Base-by-base conservation (phyloP, 2,797 vertebrate genomes). In the Hydrophis major region DNA sequence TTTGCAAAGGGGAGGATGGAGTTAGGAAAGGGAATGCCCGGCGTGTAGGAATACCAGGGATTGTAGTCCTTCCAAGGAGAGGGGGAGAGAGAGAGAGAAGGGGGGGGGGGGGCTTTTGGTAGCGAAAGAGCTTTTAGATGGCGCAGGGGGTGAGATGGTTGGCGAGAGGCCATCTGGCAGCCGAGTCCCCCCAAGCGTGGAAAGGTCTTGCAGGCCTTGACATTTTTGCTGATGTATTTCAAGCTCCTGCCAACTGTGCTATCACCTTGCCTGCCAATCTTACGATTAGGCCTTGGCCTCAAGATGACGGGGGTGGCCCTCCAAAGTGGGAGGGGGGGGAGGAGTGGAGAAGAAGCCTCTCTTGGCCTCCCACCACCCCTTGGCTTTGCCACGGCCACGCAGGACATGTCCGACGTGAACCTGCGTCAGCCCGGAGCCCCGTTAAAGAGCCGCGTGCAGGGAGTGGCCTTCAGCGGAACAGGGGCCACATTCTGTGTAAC, bases 351-450 rank as follows among this genome's bases (percentile, higher is more conserved):
- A 69, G 94, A 94, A 11, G 90, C 93, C 90, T 93, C 61, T 66
- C 61, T 94, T 91, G 78, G 61, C 90, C 92, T 6, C 89, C 91
- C 90, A 27, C 92, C 92, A 94, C 32, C 1, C 1, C 28, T 93
- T 59, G 4, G 27, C n/a, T 60, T 60, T 92, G 94, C 94, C 93
- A 61, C 89, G 90, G 87, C 90, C 92, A 42, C 87, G 11, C 27
- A 92, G 93, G 94, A 14, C 90, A 20, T 92, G 94, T 95, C 94
- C 90, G 42, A 86, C 16, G 87, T 88, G 95, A 93, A 88, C 93
- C 89, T 93, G 89, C 22, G 27, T 94, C 94, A 94, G 94, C 6
- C 1, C 2, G 89, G 63, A 93, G 93, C 93, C 93, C 0, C 86
- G 88, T 91, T 61, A 12, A 89, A 53, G 90, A 93, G 92, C 25